These are phyloP conservation scores for Cochlearius cochlearius DNA, from an alignment of 2,113 vertebrate species.

Conservation along the genomic window DNA sequence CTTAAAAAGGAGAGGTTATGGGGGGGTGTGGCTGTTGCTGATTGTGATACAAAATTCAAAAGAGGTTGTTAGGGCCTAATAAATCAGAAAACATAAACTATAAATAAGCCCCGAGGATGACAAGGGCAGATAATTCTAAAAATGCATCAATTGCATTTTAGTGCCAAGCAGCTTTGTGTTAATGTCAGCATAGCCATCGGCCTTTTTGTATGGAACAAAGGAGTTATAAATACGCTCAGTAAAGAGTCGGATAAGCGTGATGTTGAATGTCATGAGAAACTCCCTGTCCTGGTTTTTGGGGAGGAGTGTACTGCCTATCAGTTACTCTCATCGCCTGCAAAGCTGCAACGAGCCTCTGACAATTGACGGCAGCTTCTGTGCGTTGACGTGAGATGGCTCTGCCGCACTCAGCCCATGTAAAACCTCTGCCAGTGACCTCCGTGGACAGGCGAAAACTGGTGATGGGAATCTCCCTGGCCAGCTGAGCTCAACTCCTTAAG, in stretches of 20 bases:
- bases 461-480: neutral
- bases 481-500: neutral
- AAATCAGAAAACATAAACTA: neutral
- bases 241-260: neutral
- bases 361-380: fast-evolving
- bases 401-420: neutral
- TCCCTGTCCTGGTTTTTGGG: neutral
- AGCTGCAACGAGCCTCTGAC: neutral
- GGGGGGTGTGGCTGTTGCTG: neutral
- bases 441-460: neutral
- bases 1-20: neutral
- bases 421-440: neutral
- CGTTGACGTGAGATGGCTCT: neutral
- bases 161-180: constrained; percentile 6
- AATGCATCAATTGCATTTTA: neutral
- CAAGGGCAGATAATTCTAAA: constrained; percentile 17
- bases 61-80: neutral
- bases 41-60: neutral
- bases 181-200: constrained; percentile 8
- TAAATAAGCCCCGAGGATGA: neutral
- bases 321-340: neutral
- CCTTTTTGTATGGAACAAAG: neutral
- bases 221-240: neutral
- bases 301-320: neutral
- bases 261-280: neutral